Conservation (phyloP, 2,113 vertebrate genomes). For the Eublepharis macularius region DNA sequence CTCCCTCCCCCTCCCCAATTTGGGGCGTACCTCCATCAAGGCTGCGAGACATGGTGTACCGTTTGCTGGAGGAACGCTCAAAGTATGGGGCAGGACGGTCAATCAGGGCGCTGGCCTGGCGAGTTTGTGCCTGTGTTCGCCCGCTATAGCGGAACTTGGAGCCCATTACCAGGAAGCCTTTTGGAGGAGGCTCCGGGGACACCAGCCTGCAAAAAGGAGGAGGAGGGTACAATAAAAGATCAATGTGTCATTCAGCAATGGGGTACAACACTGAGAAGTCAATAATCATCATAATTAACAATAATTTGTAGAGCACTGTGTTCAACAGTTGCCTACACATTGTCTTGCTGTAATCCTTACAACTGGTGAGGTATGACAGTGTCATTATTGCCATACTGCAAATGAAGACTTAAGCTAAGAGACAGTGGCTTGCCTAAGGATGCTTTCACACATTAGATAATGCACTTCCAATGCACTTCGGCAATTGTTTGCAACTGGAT, state of each 20-base stretch:
- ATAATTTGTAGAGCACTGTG: too few species aligned
- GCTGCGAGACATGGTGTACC: slow-evolving; percentile 95
- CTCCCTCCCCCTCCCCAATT: slow-evolving; percentile 8
- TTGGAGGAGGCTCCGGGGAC: slow-evolving; percentile 94
- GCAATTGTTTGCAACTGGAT: too few species aligned
- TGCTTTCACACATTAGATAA: too few species aligned
- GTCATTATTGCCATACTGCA: too few species aligned
- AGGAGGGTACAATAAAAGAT: neutral
- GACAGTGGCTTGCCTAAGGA: too few species aligned
- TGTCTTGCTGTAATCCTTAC: neutral
- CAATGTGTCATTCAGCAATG: neutral
- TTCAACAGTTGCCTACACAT: too few species aligned
- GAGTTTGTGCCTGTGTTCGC: slow-evolving; percentile 94
- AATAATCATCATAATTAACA: too few species aligned
- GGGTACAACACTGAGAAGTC: neutral
- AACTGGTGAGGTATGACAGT: neutral
- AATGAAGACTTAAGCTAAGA: too few species aligned
- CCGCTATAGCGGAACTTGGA: slow-evolving; percentile 98
- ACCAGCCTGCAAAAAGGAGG: slow-evolving; percentile 81
- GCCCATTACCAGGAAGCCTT: slow-evolving; percentile 98
- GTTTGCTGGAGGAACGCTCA: slow-evolving; percentile 94
- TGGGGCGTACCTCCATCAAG: slow-evolving; percentile 89
- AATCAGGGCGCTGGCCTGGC: slow-evolving; percentile 95
- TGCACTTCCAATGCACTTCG: too few species aligned
- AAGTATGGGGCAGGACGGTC: slow-evolving; percentile 95